Evolutionary conservation across 2,888 invertebrate genomes (phyloP).

Genomic region (Orchesella flavescens): DNA sequence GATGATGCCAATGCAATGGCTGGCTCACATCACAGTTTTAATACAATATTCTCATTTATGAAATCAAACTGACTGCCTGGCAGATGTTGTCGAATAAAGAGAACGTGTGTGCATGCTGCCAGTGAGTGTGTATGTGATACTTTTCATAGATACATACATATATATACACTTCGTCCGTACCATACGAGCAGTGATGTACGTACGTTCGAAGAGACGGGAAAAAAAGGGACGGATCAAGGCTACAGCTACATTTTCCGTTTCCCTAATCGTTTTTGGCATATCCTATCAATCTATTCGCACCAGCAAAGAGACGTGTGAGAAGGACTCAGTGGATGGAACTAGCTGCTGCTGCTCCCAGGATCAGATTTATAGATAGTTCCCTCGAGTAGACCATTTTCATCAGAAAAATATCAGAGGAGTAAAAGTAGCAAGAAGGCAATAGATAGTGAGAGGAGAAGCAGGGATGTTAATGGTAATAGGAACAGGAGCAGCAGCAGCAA

Average conservation of each 20-base stretch:
- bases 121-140: slow-evolving; percentile 5
- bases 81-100: slow-evolving; percentile 39
- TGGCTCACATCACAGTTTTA: slow-evolving; percentile 6
- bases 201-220: not conserved
- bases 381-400: slow-evolving; percentile 28
- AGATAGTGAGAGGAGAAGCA: too few relatives aligned
- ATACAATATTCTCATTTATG: slow-evolving; percentile 23
- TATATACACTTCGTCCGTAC: slow-evolving; percentile 17
- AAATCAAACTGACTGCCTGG: slow-evolving; percentile 23
- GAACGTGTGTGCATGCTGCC: slow-evolving; percentile 3
- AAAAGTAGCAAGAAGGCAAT: slow-evolving; percentile 25
- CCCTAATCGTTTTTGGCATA: slow-evolving; percentile 52
- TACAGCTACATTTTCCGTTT: slow-evolving; percentile 44
- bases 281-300: slow-evolving; percentile 36
- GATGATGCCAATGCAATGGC: too few relatives aligned
- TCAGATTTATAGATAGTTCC: slow-evolving; percentile 42
- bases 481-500: not conserved
- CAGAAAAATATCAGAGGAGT: slow-evolving; percentile 42
- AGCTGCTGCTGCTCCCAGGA: not conserved
- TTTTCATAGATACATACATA: not conserved
- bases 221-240: slow-evolving; percentile 39
- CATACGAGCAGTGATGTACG: slow-evolving; percentile 13
- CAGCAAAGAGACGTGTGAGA: not conserved
- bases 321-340: not conserved
- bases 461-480: too few relatives aligned